Evolutionary conservation across 2,797 vertebrate species (phyloP).

Genomic region (Oreonectes daqikongensis): DNA sequence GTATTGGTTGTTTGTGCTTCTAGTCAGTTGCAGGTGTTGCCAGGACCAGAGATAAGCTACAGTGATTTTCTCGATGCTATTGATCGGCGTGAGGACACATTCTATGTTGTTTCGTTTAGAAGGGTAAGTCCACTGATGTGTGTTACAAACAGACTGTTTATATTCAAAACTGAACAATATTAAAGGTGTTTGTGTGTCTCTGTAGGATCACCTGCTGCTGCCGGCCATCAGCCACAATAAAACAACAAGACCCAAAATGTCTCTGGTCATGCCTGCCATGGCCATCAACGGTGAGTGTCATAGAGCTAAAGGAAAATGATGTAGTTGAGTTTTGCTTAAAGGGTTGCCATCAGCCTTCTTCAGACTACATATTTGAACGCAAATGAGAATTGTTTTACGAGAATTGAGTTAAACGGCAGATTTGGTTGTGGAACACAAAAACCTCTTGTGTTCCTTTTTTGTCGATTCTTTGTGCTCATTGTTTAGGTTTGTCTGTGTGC

Average conservation of each 20-base stretch:
- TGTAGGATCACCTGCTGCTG: slow-evolving; percentile 73
- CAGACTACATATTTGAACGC: too few species aligned
- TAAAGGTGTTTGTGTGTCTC: neutral
- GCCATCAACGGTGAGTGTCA: slow-evolving; percentile 79
- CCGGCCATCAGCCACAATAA: slow-evolving; percentile 77
- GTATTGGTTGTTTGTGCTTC: neutral
- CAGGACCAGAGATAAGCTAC: slow-evolving; percentile 83
- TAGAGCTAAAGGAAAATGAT: neutral
- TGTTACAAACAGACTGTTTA: neutral
- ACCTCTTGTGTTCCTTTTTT: too few species aligned
- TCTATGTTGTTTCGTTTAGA: slow-evolving; percentile 92
- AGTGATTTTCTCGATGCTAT: slow-evolving; percentile 89
- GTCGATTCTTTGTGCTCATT: too few species aligned
- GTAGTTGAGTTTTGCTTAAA: neutral
- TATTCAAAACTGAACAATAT: too few species aligned
- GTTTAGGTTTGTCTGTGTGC: slow-evolving; percentile 24
- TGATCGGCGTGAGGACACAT: slow-evolving; percentile 88
- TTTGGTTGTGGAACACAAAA: too few species aligned
- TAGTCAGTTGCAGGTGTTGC: slow-evolving; percentile 86
- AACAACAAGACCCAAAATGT: slow-evolving; percentile 89
- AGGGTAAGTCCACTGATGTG: slow-evolving; percentile 71
- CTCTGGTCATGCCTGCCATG: slow-evolving; percentile 93
- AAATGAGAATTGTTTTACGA: too few species aligned
- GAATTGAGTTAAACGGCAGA: too few species aligned
- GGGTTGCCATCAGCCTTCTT: too few species aligned